Percentiles rank a stretch among this genome's conserved stretches.
Conservation (phyloP, 2,888 invertebrate genomes). For the Toxonevra muliebris region DNA sequence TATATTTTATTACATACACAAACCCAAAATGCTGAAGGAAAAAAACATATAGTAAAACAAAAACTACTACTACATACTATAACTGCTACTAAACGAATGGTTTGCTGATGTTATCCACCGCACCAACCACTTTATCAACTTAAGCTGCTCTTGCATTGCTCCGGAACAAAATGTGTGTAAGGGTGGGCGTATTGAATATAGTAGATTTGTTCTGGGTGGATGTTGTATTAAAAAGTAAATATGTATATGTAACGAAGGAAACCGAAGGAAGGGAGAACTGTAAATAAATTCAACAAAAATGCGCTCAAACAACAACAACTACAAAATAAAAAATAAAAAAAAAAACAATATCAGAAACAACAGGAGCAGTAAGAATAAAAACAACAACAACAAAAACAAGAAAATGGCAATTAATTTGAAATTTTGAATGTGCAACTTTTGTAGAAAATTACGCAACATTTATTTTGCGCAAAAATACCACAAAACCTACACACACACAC, state of each 20-base stretch:
- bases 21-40: too few relatives aligned
- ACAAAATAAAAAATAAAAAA: too few relatives aligned
- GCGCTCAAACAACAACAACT: not conserved
- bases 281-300: too few relatives aligned
- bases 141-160: not conserved
- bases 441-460: constrained; percentile 33
- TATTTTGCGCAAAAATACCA: constrained; percentile 26
- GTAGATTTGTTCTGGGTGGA: too few relatives aligned
- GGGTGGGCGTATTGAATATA: too few relatives aligned
- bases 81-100: not conserved
- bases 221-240: too few relatives aligned
- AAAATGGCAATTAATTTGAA: constrained; percentile 39
- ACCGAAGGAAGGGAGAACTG: too few relatives aligned
- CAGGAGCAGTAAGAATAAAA: not conserved
- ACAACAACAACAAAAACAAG: constrained; percentile 14
- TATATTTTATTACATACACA: too few relatives aligned
- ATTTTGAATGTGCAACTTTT: constrained; percentile 37
- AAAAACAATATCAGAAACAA: not conserved
- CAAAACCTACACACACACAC: constrained; percentile 21
- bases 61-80: too few relatives aligned
- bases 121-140: not conserved
- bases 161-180: too few relatives aligned
- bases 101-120: not conserved
- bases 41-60: too few relatives aligned
- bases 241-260: too few relatives aligned